phyloP scores from a whole-genome alignment of 2,113 vertebrate species.

The Camarhynchus parvulus region DNA sequence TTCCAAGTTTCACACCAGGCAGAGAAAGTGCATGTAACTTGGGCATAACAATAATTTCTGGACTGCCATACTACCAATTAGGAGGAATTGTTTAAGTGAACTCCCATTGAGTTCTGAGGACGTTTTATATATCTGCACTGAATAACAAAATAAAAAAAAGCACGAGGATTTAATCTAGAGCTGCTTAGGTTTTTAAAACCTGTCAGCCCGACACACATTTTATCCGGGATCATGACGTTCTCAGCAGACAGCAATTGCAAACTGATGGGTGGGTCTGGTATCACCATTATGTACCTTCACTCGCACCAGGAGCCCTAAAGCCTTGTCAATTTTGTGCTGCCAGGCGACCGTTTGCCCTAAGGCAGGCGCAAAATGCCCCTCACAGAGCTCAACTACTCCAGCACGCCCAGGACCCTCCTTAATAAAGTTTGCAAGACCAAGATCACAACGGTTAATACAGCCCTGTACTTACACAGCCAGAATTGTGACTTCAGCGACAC shows the following conservation, averaged over 20 bases:
- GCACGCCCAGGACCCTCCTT: too few relatives aligned
- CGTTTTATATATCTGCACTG: not conserved
- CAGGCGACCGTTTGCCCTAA: rapidly evolving
- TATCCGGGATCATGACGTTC: rapidly evolving
- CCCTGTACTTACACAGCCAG: rapidly evolving
- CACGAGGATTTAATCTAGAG: rapidly evolving
- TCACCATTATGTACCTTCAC: not conserved
- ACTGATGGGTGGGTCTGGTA: not conserved
- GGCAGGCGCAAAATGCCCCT: rapidly evolving
- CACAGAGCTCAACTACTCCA: rapidly evolving
- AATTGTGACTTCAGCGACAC: not conserved
- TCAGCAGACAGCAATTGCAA: rapidly evolving
- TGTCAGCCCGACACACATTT: not conserved
- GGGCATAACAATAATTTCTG: not conserved
- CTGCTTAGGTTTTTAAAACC: not conserved
- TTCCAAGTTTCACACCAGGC: rapidly evolving
- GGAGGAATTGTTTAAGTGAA: not conserved
- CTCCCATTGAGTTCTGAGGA: not conserved
- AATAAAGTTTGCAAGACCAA: not conserved
- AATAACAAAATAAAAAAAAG: not conserved
- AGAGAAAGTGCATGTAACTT: not conserved
- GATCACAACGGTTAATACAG: not conserved
- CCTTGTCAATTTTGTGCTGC: rapidly evolving
- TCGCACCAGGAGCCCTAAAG: rapidly evolving
- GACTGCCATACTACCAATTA: not conserved